Percentiles rank a stretch among this genome's conserved stretches.
These are phyloP conservation scores for Brachionus paranguensis DNA, from an alignment of 1,140 invertebrate species.

Conservation along the genomic window DNA sequence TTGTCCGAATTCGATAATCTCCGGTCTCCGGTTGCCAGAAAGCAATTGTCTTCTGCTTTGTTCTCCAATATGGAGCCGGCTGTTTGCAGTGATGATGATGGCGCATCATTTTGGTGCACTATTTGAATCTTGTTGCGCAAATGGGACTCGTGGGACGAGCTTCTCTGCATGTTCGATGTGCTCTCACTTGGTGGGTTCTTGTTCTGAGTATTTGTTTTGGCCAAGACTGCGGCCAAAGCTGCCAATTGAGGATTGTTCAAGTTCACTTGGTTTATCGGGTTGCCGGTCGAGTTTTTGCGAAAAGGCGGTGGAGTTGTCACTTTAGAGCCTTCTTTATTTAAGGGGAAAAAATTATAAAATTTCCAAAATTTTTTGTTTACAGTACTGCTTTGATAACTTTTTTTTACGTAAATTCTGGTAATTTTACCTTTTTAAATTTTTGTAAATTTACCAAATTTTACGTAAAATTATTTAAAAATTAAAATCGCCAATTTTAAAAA, in stretches of 20 bases:
- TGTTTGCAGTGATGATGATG: not conserved
- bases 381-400: too few species aligned
- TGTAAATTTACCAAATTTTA: too few species aligned
- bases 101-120: not conserved
- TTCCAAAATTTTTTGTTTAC: too few species aligned
- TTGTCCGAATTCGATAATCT: not conserved
- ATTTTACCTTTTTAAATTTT: too few species aligned
- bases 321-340: not conserved
- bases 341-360: not conserved
- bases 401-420: too few species aligned
- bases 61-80: not conserved
- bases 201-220: conserved; percentile 5
- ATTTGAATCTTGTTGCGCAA: conserved; percentile 31
- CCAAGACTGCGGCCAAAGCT: not conserved
- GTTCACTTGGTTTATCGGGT: conserved; percentile 1
- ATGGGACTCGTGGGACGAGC: conserved; percentile 28
- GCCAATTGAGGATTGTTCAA: conserved; percentile 11
- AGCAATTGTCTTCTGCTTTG: not conserved
- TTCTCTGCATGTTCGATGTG: not conserved
- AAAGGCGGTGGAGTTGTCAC: conserved; percentile 26
- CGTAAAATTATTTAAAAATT: too few species aligned
- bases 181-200: not conserved
- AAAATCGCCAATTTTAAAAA: too few species aligned
- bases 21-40: not conserved
- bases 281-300: conserved; percentile 21